These are phyloP conservation scores for Muscicapa comitata DNA, from an alignment of 2,797 vertebrate genomes.

Conservation along the genomic window DNA sequence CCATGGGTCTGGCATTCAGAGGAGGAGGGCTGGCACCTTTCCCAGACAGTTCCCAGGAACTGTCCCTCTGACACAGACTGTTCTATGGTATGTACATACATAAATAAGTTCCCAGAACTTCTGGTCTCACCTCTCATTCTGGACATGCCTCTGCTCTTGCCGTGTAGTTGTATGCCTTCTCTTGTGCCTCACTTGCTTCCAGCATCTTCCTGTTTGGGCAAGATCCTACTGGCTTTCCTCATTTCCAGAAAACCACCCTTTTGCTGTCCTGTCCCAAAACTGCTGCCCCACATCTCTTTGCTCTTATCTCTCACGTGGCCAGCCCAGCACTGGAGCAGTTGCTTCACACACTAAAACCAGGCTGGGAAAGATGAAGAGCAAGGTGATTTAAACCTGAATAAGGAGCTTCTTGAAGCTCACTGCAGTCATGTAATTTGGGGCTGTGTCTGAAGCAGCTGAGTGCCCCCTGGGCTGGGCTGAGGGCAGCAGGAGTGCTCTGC, in stretches of 20 bases:
- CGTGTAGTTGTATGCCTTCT: rapidly evolving
- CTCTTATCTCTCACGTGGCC: neutral
- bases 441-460: neutral
- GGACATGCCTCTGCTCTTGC: neutral
- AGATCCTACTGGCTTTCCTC: neutral
- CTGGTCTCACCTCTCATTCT: neutral
- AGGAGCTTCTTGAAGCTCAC: neutral
- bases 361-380: neutral
- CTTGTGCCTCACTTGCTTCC: neutral
- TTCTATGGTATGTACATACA: too few relatives aligned
- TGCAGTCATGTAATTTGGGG: rapidly evolving
- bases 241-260: neutral
- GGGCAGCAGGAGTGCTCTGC: neutral
- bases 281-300: neutral
- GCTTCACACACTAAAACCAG: neutral
- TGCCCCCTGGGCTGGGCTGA: neutral
- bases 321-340: rapidly evolving
- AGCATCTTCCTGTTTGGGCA: neutral
- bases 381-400: neutral
- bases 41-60: too few relatives aligned
- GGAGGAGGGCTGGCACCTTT: rapidly evolving
- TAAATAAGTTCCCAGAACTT: neutral
- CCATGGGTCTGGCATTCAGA: neutral
- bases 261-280: neutral
- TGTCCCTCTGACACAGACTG: too few relatives aligned